These are phyloP conservation scores for Drosophila yooni DNA, from an alignment of 2,888 invertebrate genomes.

Conservation along the genomic window DNA sequence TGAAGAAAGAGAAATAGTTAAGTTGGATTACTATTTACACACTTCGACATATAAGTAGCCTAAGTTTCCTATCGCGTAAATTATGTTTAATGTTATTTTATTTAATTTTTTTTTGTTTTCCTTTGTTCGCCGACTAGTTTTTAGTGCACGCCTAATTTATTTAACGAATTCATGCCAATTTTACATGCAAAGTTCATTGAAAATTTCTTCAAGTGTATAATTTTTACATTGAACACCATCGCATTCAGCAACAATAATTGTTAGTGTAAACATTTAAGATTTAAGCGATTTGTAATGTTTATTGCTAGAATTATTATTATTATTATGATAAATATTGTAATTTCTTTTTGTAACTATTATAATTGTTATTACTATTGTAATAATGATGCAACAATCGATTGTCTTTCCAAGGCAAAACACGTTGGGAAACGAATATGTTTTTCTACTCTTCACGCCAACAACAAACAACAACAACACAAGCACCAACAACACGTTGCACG, in stretches of 20 bases:
- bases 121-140: slow-evolving; percentile 21
- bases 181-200: slow-evolving; percentile 52
- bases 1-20: slow-evolving; percentile 16
- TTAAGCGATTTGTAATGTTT: slow-evolving; percentile 47
- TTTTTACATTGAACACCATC: slow-evolving; percentile 61
- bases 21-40: slow-evolving; percentile 42
- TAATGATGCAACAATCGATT: slow-evolving; percentile 35
- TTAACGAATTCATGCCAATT: slow-evolving; percentile 49
- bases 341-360: slow-evolving; percentile 23
- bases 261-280: slow-evolving; percentile 41
- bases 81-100: slow-evolving; percentile 1
- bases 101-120: background rate
- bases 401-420: slow-evolving; percentile 11
- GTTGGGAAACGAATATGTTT: slow-evolving; percentile 18
- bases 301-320: slow-evolving; percentile 31
- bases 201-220: slow-evolving; percentile 64
- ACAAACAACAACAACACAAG: slow-evolving; percentile 18
- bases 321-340: slow-evolving; percentile 25
- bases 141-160: slow-evolving; percentile 55
- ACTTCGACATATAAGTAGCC: slow-evolving; percentile 41
- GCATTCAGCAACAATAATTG: slow-evolving; percentile 25
- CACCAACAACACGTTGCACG: slow-evolving; percentile 16
- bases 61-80: slow-evolving; percentile 26
- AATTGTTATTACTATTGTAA: slow-evolving; percentile 47
- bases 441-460: slow-evolving; percentile 16